Evolutionary conservation across 1,140 invertebrate species (phyloP), one percentile per base, ranked within the genome.

Genomic region (Caenorhabditis remanei): DNA sequence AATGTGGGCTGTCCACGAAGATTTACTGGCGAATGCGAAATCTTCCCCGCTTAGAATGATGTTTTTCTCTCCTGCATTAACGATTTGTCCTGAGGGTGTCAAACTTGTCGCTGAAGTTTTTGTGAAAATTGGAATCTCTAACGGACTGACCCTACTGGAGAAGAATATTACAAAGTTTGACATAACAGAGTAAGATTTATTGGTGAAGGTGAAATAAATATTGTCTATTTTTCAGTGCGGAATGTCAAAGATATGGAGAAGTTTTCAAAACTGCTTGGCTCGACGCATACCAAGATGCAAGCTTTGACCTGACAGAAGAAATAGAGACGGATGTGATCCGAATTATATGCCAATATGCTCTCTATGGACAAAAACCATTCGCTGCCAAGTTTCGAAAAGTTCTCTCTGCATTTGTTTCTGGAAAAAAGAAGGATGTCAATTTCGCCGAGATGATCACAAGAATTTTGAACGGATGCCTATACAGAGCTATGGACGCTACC

Each of bases 161-260:
- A 79, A 79, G 21, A 13, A 43, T 4, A 79, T 79, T 11, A 13
- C 41, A 0, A 79, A 50, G 24, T 50, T 11, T 11, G 46, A 79
- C 13, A 6, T 79, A 0, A 79, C 71, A n/a, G 71, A 79, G 71
- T 79, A 79, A 24, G 6, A 19, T 50, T 50, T 9, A 50, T 79
- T 11, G 0, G 2, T 24, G 7, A 4, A 13, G 4, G 46, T 19
- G 19, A 50, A 50, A 14, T 79, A 19, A 8, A n/a, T 24, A 19
- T 48, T 43, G 32, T 24, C 1, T 24, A 24, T 50, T 50, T 79
- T 79, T 48, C 71, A 79, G 71, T n/a, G 19, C 71, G 4, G 71
- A 79, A 50, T 79, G 71, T 14, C 71, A 79, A 79, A 48, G 71
- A 13, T 79, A 79, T 50, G 71, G 71, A 24, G 46, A 79, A 21